Conservation (phyloP, 2,113 vertebrate species). For the Murina feae region DNA sequence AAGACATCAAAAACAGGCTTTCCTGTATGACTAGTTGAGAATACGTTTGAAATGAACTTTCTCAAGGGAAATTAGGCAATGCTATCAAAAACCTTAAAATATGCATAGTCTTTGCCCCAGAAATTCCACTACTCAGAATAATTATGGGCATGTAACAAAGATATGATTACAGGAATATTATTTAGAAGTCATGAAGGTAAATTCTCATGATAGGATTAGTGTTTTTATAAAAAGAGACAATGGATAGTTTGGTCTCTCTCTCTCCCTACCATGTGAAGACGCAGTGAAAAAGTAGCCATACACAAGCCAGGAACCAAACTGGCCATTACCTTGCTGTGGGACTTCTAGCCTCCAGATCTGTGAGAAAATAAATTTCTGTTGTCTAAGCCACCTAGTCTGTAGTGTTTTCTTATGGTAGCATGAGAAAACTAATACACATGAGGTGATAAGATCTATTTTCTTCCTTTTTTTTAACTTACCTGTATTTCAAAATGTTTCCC, state of each 20-base stretch:
- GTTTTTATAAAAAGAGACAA: not conserved
- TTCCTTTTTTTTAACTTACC: not conserved
- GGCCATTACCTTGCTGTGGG: not conserved
- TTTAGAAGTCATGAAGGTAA: not conserved
- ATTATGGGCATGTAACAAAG: not conserved
- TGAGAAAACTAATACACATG: not conserved
- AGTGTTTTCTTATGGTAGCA: not conserved
- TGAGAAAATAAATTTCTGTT: not conserved
- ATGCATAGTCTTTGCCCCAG: not conserved
- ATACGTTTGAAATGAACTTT: conserved; percentile 28
- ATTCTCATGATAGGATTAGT: not conserved
- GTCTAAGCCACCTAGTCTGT: not conserved
- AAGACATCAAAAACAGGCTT: not conserved
- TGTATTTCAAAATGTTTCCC: not conserved
- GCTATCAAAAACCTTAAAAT: conserved; percentile 17
- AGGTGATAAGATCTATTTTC: not conserved
- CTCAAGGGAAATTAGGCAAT: conserved; percentile 21
- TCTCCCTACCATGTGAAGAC: not conserved
- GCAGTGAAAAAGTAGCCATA: not conserved
- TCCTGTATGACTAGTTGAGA: not conserved
- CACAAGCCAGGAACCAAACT: not conserved
- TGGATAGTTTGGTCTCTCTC: not conserved
- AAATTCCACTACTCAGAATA: conserved; percentile 1
- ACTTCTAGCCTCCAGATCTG: not conserved
- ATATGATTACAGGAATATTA: conserved; percentile 1